Percentiles rank a stretch among this genome's conserved stretches.
Conservation (phyloP, 2,888 invertebrate species). For the Alviniconcha strummeri region DNA sequence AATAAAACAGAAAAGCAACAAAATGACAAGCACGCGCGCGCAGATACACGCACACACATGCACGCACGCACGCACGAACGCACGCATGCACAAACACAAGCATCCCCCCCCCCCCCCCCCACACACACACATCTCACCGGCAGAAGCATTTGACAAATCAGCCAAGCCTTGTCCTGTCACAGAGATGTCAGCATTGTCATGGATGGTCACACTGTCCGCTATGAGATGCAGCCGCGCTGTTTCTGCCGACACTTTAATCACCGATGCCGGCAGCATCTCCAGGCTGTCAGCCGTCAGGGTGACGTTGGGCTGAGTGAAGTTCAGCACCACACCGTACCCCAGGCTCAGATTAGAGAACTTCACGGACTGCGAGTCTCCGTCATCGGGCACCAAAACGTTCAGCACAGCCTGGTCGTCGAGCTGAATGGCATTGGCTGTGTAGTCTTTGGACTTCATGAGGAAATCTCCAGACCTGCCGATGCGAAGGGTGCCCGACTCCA, state of each 20-base stretch:
- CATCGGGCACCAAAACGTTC: conserved; percentile 7
- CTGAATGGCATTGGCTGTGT: conserved; percentile 35
- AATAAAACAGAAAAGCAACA: not conserved
- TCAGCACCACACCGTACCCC: conserved; percentile 37
- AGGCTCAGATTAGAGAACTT: conserved; percentile 29
- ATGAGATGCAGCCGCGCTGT: conserved; percentile 33
- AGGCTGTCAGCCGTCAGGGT: conserved; percentile 31
- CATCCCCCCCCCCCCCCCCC: not conserved
- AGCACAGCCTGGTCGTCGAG: conserved; percentile 43
- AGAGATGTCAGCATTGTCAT: conserved; percentile 41
- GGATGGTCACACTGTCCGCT: conserved; percentile 36
- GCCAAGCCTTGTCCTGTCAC: conserved; percentile 42
- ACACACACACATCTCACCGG: no score
- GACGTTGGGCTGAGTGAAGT: conserved; percentile 29
- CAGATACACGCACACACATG: no score
- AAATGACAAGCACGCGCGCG: no score
- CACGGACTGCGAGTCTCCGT: conserved; percentile 11
- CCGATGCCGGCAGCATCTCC: conserved; percentile 39
- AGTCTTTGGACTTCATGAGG: conserved; percentile 39
- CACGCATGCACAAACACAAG: no score
- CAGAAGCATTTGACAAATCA: conserved; percentile 24
- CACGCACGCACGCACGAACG: no score
- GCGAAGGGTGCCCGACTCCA: conserved; percentile 38
- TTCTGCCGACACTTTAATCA: conserved; percentile 17
- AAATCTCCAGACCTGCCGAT: conserved; percentile 46